These are phyloP conservation scores for Philereme vetulata DNA, from an alignment of 2,888 invertebrate genomes.

Conservation along the genomic window DNA sequence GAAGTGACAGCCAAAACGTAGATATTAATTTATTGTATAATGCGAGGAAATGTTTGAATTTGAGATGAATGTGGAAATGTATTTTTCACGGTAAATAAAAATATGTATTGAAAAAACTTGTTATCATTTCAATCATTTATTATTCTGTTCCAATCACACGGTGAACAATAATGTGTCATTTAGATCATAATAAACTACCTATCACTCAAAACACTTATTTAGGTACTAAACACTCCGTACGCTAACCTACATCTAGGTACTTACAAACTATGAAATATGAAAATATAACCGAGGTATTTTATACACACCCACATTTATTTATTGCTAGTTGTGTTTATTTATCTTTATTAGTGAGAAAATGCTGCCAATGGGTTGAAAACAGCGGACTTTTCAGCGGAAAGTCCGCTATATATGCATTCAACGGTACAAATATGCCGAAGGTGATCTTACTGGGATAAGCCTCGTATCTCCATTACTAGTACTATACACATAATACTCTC, in stretches of 20 bases:
- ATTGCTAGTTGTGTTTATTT: too few species aligned
- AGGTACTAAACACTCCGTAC: too few species aligned
- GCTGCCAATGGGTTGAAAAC: neutral
- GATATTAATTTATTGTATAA: constrained; percentile 22
- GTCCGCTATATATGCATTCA: constrained; percentile 31
- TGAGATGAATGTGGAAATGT: constrained; percentile 61
- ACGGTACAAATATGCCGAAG: constrained; percentile 90
- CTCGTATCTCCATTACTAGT: constrained; percentile 85
- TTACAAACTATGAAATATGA: too few species aligned
- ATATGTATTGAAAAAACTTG: constrained; percentile 56
- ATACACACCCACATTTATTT: too few species aligned
- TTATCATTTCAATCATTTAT: constrained; percentile 51
- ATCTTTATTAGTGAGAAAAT: neutral
- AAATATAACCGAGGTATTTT: too few species aligned
- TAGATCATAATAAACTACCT: too few species aligned
- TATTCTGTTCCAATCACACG: constrained; percentile 44
- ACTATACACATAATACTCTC: constrained; percentile 89
- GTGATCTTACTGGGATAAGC: constrained; percentile 88
- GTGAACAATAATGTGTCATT: neutral
- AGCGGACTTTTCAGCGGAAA: constrained; percentile 3
- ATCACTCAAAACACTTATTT: too few species aligned
- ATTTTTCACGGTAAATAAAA: constrained; percentile 74
- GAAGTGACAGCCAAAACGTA: constrained; percentile 21
- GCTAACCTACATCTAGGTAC: too few species aligned
- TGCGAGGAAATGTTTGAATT: constrained; percentile 50